Evolutionary conservation across 2,797 vertebrate genomes (phyloP).

Genomic region (Pogoniulus pusillus): DNA sequence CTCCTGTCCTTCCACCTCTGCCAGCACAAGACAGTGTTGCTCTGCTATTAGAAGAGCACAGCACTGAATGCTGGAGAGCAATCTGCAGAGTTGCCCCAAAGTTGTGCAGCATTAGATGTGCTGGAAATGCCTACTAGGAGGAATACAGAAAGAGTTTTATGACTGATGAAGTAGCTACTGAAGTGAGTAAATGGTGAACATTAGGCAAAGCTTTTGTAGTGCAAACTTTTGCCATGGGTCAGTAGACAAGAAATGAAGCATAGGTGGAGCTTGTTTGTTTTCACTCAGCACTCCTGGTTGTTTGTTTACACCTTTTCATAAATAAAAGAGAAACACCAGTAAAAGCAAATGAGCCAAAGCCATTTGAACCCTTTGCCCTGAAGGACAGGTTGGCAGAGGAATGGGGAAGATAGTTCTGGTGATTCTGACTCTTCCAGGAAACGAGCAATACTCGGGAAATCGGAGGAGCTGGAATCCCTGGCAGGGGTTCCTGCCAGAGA

Average conservation of each 20-base stretch:
- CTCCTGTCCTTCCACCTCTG: neutral
- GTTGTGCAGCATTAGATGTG: neutral
- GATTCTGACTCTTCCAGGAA: conserved; percentile 28
- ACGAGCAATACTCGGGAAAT: conserved; percentile 9
- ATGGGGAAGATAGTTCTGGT: neutral
- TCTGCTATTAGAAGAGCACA: neutral
- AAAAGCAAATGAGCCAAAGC: neutral
- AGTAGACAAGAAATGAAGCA: neutral
- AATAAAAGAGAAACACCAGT: neutral
- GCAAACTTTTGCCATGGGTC: neutral
- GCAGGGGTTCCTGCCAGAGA: neutral
- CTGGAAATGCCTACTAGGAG: neutral
- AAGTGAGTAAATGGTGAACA: neutral
- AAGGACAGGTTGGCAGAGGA: neutral
- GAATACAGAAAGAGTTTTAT: neutral
- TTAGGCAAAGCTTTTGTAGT: neutral
- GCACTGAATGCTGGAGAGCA: neutral
- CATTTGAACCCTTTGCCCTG: neutral
- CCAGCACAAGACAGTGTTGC: neutral
- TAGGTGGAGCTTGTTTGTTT: neutral
- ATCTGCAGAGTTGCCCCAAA: neutral
- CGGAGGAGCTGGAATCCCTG: neutral
- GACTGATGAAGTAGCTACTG: neutral
- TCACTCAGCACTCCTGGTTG: neutral
- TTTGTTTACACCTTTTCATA: neutral